These are phyloP conservation scores for Ceyx margarethae DNA, from an alignment of 2,113 vertebrate genomes.

Conservation along the genomic window DNA sequence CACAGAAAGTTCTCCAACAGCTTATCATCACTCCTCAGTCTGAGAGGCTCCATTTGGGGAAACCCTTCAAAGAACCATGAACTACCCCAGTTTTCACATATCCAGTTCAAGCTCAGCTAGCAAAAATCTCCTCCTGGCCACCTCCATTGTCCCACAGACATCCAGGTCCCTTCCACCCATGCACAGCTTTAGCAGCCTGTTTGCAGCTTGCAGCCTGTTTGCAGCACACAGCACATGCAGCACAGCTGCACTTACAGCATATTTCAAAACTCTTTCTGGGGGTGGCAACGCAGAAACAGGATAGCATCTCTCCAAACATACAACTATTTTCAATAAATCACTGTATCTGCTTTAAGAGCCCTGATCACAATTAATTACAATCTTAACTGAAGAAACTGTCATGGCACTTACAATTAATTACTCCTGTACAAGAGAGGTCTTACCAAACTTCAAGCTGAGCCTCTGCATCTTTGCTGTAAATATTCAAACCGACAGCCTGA, in stretches of 20 bases:
- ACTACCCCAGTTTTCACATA: neutral
- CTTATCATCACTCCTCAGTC: neutral
- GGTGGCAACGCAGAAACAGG: accelerated
- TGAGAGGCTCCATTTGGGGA: neutral
- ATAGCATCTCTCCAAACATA: neutral
- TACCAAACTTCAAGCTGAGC: neutral
- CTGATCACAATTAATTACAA: neutral
- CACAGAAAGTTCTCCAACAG: neutral
- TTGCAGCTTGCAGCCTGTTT: neutral
- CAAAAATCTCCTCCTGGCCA: neutral
- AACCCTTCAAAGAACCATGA: neutral
- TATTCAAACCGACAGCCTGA: neutral
- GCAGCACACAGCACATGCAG: neutral
- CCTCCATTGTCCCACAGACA: neutral
- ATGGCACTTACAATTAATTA: neutral
- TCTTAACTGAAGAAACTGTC: neutral
- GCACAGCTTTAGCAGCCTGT: neutral
- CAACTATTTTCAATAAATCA: neutral
- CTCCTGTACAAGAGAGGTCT: neutral
- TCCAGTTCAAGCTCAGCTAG: neutral
- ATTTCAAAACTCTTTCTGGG: neutral
- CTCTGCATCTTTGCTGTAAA: neutral
- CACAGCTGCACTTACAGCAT: neutral
- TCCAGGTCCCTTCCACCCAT: neutral
- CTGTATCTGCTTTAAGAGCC: neutral